Evolutionary conservation across 2,113 vertebrate genomes (phyloP), one percentile per base, ranked within the genome.

Genomic region (Pangasianodon hypophthalmus): DNA sequence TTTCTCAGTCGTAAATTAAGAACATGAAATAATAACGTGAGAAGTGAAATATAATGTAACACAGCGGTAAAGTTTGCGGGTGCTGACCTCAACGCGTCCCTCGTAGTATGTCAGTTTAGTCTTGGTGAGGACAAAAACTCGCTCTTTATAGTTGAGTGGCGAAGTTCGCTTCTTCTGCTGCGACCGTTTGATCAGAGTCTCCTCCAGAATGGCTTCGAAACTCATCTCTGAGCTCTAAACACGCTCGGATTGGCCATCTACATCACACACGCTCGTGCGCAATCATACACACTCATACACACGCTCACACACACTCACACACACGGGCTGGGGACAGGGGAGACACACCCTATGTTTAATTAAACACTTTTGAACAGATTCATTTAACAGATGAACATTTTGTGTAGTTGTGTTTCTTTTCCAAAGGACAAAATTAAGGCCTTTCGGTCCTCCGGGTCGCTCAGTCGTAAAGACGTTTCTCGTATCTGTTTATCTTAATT

Each of bases 111-210:
- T 95, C 84, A 99, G 93, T 92, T 92, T 91, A 67, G 94, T 97
- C 91, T 96, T 97, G 4, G 97, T 99, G 58, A 99, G 96, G 5
- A 98, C 96, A 83, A 99, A 99, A 92, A 98, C 95, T 52, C 98
- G 95, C 91, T 98, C 97, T 93, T 99, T 99, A 93, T 98, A 99
- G 95, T 99, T 99, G 89, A 98, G 95, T 0, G 98, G 98, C 2
- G 98, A 99, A 9, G 97, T 98, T 91, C 97, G 96, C 94, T 97
- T 98, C 95, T 98, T 98, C 96, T 99, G 97, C 92, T 99, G 98
- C 0, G 98, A 99, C 18, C 98, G 97, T 95, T 99, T 99, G 94
- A 98, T 97, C 93, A 99, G 94, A 94, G 93, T 96, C 95, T 98
- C 97, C 94, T 98, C 97, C 88, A 98, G 93, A 90, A 99, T 96